phyloP scores from a whole-genome alignment of 2,797 vertebrate species.

The Emydoidea blandingii region DNA sequence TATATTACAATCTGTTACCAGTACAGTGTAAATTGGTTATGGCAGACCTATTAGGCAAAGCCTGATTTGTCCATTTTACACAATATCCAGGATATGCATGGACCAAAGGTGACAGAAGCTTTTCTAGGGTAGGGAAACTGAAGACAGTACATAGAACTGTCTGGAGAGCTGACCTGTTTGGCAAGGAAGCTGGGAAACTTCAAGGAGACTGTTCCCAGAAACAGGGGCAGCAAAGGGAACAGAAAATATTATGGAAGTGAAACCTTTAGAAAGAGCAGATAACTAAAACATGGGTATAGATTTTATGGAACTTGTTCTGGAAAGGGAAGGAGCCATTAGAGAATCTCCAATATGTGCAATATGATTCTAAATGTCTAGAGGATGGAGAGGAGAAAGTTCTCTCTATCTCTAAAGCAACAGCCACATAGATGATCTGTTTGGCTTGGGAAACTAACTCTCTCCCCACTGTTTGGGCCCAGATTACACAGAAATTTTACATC shows the following conservation, averaged over 20 bases:
- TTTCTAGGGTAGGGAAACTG: neutral
- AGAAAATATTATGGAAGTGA: neutral
- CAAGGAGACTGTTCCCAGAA: neutral
- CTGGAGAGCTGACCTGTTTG: neutral
- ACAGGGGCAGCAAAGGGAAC: neutral
- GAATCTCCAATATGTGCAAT: neutral
- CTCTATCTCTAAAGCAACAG: neutral
- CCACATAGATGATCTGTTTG: neutral
- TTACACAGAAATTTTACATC: neutral
- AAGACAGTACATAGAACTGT: neutral
- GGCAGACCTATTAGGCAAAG: neutral
- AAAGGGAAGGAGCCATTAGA: neutral
- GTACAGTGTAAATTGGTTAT: neutral
- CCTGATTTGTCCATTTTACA: neutral
- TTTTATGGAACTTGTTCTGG: neutral
- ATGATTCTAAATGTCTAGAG: neutral
- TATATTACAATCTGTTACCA: neutral
- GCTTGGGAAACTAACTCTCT: neutral
- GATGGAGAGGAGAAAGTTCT: neutral
- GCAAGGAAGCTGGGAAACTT: neutral
- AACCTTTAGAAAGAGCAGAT: neutral
- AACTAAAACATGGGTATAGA: neutral
- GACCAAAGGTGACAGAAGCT: neutral
- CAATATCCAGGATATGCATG: neutral
- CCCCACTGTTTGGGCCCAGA: neutral